Percentiles rank a stretch among this genome's conserved stretches.
These are phyloP conservation scores for Linurgus olivaceus DNA, from an alignment of 2,797 vertebrate species.

Conservation along the genomic window DNA sequence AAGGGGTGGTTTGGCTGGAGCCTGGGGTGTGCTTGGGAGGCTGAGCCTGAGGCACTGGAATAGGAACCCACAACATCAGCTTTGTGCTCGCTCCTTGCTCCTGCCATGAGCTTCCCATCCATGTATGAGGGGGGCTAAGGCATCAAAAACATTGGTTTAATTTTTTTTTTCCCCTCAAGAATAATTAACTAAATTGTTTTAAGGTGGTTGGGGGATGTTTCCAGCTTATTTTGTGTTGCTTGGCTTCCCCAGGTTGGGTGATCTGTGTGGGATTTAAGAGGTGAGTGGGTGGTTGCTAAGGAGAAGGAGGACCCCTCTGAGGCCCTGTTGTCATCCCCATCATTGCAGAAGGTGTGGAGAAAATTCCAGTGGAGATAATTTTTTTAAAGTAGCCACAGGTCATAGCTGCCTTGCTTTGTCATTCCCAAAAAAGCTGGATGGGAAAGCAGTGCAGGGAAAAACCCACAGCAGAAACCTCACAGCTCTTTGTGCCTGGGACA, in stretches of 20 bases:
- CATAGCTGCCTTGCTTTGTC: neutral
- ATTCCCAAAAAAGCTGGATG: neutral
- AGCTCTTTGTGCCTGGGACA: neutral
- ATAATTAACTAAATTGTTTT: neutral
- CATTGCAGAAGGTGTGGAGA: accelerated
- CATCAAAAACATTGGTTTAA: neutral
- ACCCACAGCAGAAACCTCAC: neutral
- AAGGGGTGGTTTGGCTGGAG: neutral
- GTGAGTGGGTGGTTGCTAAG: neutral
- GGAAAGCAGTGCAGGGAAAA: neutral
- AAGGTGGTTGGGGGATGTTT: neutral
- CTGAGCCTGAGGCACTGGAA: neutral
- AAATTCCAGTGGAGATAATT: neutral
- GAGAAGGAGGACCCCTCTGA: neutral
- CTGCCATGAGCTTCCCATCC: neutral
- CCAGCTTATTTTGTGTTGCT: neutral
- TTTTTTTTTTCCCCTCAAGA: neutral
- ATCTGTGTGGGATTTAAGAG: neutral
- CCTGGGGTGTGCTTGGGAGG: neutral
- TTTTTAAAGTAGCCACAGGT: neutral
- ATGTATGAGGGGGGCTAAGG: accelerated
- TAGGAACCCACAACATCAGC: neutral
- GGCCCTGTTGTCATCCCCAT: neutral
- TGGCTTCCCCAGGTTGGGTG: neutral
- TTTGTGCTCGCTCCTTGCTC: neutral